phyloP scores from a whole-genome alignment of 2,888 invertebrate genomes.

The Dioctria linearis region DNA sequence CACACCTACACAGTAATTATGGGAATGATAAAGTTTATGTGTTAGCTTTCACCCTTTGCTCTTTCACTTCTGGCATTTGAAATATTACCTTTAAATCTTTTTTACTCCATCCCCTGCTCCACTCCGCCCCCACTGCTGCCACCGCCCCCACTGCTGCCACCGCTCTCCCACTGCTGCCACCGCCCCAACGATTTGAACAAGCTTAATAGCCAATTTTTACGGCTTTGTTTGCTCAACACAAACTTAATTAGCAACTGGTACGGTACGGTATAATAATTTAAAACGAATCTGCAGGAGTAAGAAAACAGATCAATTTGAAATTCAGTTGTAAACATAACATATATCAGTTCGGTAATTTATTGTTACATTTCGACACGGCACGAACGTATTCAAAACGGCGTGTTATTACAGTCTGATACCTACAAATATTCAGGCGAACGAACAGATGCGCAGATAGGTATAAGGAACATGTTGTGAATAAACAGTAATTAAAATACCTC shows the following conservation, averaged over 20 bases:
- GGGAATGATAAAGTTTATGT: slow-evolving; percentile 7
- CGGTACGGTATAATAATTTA: not conserved
- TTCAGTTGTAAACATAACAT: not conserved
- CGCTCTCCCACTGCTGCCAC: not conserved
- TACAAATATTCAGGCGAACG: not conserved
- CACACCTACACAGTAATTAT: slow-evolving; percentile 3
- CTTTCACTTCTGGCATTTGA: not conserved
- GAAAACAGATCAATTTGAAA: not conserved
- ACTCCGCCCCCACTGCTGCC: not conserved
- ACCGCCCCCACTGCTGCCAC: too few species aligned
- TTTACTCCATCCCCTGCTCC: too few species aligned
- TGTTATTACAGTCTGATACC: slow-evolving; percentile 7
- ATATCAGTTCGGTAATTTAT: slow-evolving; percentile 10
- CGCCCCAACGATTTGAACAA: not conserved
- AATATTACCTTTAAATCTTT: too few species aligned
- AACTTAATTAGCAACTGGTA: slow-evolving; percentile 12
- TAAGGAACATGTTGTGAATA: slow-evolving; percentile 2
- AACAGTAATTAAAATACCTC: slow-evolving; percentile 31
- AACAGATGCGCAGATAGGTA: slow-evolving; percentile 1
- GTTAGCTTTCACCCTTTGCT: not conserved
- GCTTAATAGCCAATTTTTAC: not conserved
- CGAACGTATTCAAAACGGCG: not conserved
- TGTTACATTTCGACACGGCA: not conserved
- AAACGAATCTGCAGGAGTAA: not conserved
- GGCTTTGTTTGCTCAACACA: not conserved